These are phyloP conservation scores for Corvus moneduloides DNA, from an alignment of 2,113 vertebrate genomes.

Conservation along the genomic window DNA sequence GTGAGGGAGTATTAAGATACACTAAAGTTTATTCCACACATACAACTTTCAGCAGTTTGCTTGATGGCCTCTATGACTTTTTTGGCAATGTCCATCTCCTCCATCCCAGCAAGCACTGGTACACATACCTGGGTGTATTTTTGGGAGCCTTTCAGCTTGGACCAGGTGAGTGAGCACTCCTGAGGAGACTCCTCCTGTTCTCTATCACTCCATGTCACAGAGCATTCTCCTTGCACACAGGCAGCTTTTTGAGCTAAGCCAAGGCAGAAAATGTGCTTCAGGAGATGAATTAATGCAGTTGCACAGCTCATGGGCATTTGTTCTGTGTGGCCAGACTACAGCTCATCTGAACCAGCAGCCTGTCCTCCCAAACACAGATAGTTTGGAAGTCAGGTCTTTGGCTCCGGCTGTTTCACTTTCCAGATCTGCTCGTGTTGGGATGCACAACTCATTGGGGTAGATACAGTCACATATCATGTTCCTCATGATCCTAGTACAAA, in stretches of 20 bases:
- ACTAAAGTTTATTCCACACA: neutral
- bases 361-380: rapidly evolving
- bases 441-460: rapidly evolving
- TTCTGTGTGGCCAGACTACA: neutral
- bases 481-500: neutral
- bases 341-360: neutral
- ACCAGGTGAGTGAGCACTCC: neutral
- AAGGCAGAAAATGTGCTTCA: neutral
- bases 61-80: neutral
- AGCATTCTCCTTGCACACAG: rapidly evolving
- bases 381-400: neutral
- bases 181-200: neutral
- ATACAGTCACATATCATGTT: neutral
- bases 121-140: rapidly evolving
- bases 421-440: neutral
- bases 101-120: too few relatives aligned
- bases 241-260: neutral
- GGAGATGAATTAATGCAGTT: neutral
- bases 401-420: rapidly evolving
- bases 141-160: neutral
- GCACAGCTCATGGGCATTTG: neutral
- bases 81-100: neutral
- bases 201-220: rapidly evolving
- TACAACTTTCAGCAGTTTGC: neutral
- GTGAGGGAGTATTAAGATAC: neutral